Evolutionary conservation across 2,797 vertebrate species (phyloP), one percentile per base, ranked within the genome.

Genomic region (Helostoma temminkii): DNA sequence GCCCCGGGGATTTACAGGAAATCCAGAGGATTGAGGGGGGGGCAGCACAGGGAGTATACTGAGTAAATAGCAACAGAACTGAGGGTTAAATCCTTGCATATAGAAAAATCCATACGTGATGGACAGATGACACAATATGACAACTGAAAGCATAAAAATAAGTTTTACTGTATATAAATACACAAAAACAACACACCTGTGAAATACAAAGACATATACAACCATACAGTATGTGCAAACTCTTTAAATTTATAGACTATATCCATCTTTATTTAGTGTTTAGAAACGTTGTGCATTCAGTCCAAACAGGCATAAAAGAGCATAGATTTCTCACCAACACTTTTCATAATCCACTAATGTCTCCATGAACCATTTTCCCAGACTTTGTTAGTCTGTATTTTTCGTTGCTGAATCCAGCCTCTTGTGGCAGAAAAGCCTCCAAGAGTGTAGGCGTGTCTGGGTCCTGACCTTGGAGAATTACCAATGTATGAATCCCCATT

Each of bases 11-110:
- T 96, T 97, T 96, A 94, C 92, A 83, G 91, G 89, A 94, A 94
- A 96, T 95, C 95, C 93, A 91, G 85, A 72, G 88, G 92, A 95
- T 95, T 95, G 95, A 93, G 94, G 93, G 93, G 94, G 93, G 93
- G 86, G 95, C 95, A 93, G 77, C 86, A 88, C 71, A 25, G 69
- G 74, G 78, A 82, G 73, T 80, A 91, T 90, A 78, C 74, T 86
- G 65, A 81, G 94, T 96, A 96, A 96, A 96, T 94, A 96, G 95
- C 86, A 88, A 88, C 78, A 83, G 69, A 83, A 76, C 79, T 37
- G 42, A 69, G 79, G 90, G 89, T 89, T 86, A 86, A 86, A 69
- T 79, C 82, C 57, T 65, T 24, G 42, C 75, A 71, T 77, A 68
- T 60, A 82, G 70, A 78, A 61, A 80, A 24, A 57, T 68, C 74